Percentiles rank a stretch among this genome's conserved stretches.
Conservation (phyloP, 2,113 vertebrate species). For the mouse (Mus musculus) region DNA sequence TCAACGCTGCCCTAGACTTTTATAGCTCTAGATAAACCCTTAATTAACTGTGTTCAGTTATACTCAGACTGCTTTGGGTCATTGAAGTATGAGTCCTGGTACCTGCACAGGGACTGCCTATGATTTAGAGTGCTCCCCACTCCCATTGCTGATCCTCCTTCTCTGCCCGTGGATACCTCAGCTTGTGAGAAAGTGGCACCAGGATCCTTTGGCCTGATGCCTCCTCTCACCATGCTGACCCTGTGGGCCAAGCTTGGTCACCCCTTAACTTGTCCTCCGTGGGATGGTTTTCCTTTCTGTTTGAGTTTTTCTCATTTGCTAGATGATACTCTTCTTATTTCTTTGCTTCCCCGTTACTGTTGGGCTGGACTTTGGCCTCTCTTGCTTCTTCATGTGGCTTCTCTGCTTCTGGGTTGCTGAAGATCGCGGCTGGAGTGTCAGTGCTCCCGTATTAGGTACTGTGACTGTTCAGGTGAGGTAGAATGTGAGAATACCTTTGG, state of each 20-base stretch:
- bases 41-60: background rate
- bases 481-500: constrained; percentile 54
- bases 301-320: constrained; percentile 83
- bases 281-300: constrained; percentile 74
- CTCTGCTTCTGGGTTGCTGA: constrained; percentile 89
- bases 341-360: constrained; percentile 86
- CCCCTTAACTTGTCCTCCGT: background rate
- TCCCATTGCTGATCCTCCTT: background rate
- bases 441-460: constrained; percentile 97
- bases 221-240: background rate
- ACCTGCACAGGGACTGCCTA: background rate
- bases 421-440: constrained; percentile 97
- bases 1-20: background rate
- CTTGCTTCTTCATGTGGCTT: constrained; percentile 88
- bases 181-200: background rate
- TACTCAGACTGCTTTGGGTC: background rate
- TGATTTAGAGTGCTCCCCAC: accelerated
- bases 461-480: constrained; percentile 86
- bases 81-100: background rate
- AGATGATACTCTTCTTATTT: constrained; percentile 82
- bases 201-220: background rate
- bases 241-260: background rate
- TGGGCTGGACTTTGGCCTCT: constrained; percentile 89
- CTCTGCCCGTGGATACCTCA: too few relatives aligned
- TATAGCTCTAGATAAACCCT: background rate